Percentiles rank a stretch among this genome's conserved stretches.
Conservation (phyloP, 2,797 vertebrate genomes). For the Hipposideros larvatus region DNA sequence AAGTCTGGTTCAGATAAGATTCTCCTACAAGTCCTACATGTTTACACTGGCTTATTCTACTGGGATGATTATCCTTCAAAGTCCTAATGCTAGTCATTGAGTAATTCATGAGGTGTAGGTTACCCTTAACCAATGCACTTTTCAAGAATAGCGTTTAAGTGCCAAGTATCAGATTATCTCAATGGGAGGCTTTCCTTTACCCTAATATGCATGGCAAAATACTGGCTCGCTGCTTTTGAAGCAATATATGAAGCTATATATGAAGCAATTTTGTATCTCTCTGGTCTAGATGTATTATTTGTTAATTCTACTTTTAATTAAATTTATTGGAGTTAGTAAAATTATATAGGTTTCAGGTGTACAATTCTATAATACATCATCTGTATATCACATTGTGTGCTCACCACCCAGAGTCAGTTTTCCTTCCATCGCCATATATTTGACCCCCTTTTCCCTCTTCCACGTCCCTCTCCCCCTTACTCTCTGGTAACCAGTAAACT, state of each 20-base stretch:
- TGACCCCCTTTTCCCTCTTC: too few relatives aligned
- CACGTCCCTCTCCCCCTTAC: too few relatives aligned
- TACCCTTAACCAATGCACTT: background rate
- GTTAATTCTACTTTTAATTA: background rate
- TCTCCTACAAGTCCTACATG: background rate
- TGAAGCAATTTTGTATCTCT: background rate
- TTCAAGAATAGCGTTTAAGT: constrained; percentile 15
- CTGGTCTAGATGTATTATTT: background rate
- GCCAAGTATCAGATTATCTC: background rate
- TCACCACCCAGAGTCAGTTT: too few relatives aligned
- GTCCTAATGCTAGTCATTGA: background rate
- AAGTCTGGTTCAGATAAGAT: background rate
- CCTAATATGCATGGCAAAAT: background rate
- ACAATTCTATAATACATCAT: too few relatives aligned
- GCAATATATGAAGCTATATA: background rate
- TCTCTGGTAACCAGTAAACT: too few relatives aligned
- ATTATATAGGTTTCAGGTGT: too few relatives aligned
- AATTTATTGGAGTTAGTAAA: too few relatives aligned
- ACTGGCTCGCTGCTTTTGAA: background rate
- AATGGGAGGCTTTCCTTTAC: background rate
- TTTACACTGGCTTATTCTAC: background rate
- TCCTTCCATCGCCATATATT: too few relatives aligned
- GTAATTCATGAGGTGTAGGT: background rate
- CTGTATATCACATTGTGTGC: too few relatives aligned
- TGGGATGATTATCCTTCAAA: background rate